phyloP scores from a whole-genome alignment of 2,797 vertebrate genomes.

The Cyclopterus lumpus region DNA sequence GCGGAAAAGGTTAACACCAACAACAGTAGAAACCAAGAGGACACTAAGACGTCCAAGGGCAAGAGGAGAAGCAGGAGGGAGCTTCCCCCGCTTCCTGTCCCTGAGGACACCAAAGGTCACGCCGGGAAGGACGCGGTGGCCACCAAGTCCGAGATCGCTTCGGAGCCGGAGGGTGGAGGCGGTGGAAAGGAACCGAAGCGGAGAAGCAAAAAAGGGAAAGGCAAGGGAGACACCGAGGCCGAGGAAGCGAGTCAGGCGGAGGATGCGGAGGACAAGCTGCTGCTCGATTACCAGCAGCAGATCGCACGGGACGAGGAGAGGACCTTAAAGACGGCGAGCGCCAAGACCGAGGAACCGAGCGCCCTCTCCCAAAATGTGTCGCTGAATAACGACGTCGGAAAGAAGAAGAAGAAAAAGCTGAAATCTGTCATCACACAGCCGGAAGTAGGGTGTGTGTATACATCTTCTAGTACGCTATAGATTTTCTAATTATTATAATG shows the following conservation, averaged over 20 bases:
- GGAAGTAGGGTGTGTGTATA: slow-evolving; percentile 78
- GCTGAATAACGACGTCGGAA: slow-evolving; percentile 86
- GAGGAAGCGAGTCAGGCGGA: slow-evolving; percentile 66
- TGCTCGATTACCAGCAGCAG: slow-evolving; percentile 88
- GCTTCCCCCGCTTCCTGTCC: slow-evolving; percentile 65
- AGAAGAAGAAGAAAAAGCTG: slow-evolving; percentile 93
- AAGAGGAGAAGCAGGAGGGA: slow-evolving; percentile 85
- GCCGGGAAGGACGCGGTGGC: slow-evolving; percentile 58
- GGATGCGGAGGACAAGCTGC: slow-evolving; percentile 84
- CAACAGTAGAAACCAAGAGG: slow-evolving; percentile 75
- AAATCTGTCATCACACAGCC: slow-evolving; percentile 72
- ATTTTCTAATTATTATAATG: neutral
- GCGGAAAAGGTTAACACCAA: slow-evolving; percentile 84
- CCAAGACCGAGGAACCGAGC: slow-evolving; percentile 82
- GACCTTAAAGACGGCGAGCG: slow-evolving; percentile 82
- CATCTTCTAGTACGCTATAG: slow-evolving; percentile 4
- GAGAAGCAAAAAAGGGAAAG: slow-evolving; percentile 76
- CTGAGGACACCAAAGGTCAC: slow-evolving; percentile 62
- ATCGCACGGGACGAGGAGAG: slow-evolving; percentile 87
- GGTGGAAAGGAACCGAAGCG: slow-evolving; percentile 63
- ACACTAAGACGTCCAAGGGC: slow-evolving; percentile 64
- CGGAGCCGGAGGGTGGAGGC: slow-evolving; percentile 55
- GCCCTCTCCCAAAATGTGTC: slow-evolving; percentile 65
- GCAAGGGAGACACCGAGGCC: slow-evolving; percentile 65
- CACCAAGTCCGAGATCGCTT: slow-evolving; percentile 61